Conservation (phyloP, 2,888 invertebrate species). For the Agrotis clavis region DNA sequence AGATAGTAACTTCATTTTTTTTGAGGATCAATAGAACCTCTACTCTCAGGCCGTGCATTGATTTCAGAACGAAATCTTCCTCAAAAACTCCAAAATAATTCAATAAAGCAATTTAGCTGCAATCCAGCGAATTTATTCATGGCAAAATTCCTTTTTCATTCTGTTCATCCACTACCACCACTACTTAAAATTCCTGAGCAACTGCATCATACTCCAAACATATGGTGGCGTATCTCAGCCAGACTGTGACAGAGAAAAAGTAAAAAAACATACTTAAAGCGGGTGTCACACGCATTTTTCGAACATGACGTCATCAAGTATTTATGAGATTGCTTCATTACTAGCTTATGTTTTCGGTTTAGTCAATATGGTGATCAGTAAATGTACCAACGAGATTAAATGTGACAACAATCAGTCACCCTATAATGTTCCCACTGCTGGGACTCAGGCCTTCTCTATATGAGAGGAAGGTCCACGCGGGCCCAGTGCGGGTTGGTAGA, state of each 20-base stretch:
- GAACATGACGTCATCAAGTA: conserved; percentile 30
- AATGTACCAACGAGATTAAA: no score
- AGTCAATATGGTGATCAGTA: no score
- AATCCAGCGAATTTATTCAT: not conserved
- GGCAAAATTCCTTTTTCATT: not conserved
- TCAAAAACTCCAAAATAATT: not conserved
- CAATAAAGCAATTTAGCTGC: not conserved
- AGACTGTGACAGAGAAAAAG: not conserved
- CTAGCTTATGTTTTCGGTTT: no score
- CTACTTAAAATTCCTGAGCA: conserved; percentile 31
- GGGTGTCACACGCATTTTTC: conserved; percentile 30
- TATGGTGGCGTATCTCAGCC: conserved; percentile 27
- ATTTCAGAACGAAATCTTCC: not conserved
- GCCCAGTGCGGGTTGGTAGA: no score
- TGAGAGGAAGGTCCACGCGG: no score
- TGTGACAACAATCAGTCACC: no score
- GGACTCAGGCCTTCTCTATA: no score
- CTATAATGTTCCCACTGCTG: no score
- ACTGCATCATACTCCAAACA: conserved; percentile 33
- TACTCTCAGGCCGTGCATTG: no score
- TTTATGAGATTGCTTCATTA: no score
- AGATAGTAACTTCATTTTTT: no score
- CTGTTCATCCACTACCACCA: not conserved
- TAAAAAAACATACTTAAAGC: conserved; percentile 15
- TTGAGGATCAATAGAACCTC: no score